Base-by-base conservation (phyloP, 1,140 invertebrate genomes). In the Ladona fulva region DNA sequence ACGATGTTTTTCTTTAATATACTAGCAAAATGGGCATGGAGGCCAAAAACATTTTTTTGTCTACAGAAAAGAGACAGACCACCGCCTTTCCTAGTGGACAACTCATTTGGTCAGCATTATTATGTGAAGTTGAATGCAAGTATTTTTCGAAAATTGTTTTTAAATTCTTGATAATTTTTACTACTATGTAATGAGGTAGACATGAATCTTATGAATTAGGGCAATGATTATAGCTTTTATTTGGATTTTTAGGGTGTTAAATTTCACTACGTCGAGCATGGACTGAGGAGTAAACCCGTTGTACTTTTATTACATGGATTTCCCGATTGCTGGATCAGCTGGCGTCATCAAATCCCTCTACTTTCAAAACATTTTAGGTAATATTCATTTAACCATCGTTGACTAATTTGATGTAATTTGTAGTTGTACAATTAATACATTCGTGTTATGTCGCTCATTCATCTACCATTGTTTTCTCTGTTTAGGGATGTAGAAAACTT, bases 241-340 rank as follows among this genome's bases (percentile, higher is more conserved):
- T 22, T 66, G 3, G 3, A 52, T 12, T 16, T 66, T 74, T 81
- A 93, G 91, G 88, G 89, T 25, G 86, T 91, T 19, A 92, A 92
- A 84, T 88, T 94, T 29, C 92, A 94, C 85, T 94, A 93, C 82
- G 91, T 94, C 1, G 91, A 92, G 84, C 83, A 87, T 19, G 92
- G 92, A 24, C 80, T 86, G 73, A 83, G 84, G 76, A 83, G 85
- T 25, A 87, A 89, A 78, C 91, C 89, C 12, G 83, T 93, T 8
- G 80, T 94, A 29, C 82, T 94, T 37, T 85, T 93, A 6, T 83
- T 94, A 6, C 93, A 94, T 83, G 93, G 93, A 52, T 94, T 93
- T 84, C 92, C 92, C 8, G 92, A 94, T 80, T 93, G 90, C 82
- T 94, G 92, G 90, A 82, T 91, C 29, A 88, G 89, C 29, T 91